Percentiles rank a stretch among this genome's conserved stretches.
phyloP scores from a whole-genome alignment of 2,797 vertebrate genomes.

The Falco cherrug region DNA sequence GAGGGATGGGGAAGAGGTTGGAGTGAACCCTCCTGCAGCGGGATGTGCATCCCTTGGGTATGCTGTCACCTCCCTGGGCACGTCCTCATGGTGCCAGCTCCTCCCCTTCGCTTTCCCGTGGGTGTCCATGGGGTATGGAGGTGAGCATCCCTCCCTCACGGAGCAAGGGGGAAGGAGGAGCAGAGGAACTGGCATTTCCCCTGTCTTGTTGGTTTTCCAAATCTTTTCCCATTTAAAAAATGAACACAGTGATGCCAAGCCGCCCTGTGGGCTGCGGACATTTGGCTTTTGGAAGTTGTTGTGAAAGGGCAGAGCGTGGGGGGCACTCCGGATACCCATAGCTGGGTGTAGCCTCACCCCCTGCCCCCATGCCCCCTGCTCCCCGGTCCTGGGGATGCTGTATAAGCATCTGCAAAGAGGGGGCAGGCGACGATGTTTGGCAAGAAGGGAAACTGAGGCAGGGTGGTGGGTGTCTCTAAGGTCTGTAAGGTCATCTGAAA shows the following conservation, averaged over 20 bases:
- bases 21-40: rapidly evolving
- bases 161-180: background rate
- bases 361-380: background rate
- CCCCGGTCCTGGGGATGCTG: rapidly evolving
- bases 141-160: background rate
- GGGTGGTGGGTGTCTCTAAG: background rate
- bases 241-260: background rate
- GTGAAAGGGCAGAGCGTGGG: background rate
- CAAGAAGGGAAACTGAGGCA: constrained; percentile 17
- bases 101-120: background rate
- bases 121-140: rapidly evolving
- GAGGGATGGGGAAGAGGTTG: background rate
- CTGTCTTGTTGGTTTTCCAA: background rate
- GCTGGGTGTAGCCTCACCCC: background rate
- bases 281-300: background rate
- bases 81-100: rapidly evolving
- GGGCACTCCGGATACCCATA: rapidly evolving
- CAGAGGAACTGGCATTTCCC: background rate
- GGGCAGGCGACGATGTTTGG: background rate
- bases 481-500: background rate
- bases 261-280: background rate
- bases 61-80: background rate
- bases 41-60: background rate
- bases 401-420: background rate
- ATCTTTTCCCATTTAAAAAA: background rate